Evolutionary conservation across 2,797 vertebrate species (phyloP), one percentile per base, ranked within the genome.

Genomic region (Geotrypetes seraphini): DNA sequence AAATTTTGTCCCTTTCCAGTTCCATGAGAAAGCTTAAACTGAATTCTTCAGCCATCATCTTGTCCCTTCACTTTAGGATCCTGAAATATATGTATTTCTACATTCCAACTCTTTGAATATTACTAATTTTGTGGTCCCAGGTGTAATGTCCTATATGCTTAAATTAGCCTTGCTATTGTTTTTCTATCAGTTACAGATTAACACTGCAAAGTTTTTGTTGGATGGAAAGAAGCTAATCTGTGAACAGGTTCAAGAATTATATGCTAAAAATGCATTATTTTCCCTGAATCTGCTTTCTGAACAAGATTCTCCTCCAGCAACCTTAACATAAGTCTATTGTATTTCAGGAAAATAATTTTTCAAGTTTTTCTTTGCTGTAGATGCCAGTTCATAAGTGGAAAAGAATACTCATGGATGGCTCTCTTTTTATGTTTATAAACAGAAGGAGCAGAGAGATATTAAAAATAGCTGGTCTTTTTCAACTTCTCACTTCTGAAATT

Each of bases 21-120:
- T 67, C 75, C 43, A 87, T 83, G 38, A 96, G 79, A 14, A 76
- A 57, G 50, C 66, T 71, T 24, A 96, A 67, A 38, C 81, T 81
- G 66, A 89, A 78, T 43, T 66, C 69, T 10, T 40, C 31, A 11
- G 73, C n/a, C n/a, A n/a, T 56, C 82, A 83, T 84, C 39, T 59
- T 47, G 5, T 5, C 13, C 22, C 11, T 20, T 3, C 7, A 6
- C 28, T 30, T 28, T 13, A 2, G 1, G 5, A 11, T 9, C 26
- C 7, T 13, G 8, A n/a, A 16, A 23, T 28, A n/a, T n/a, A n/a
- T n/a, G n/a, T n/a, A n/a, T n/a, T n/a, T n/a, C n/a, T n/a, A 2
- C 1, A 5, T 11, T 9, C 26, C 7, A 13, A 8, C 35, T 29
- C 31, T 2, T 1, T 3, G 4, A 4, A 30, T 35, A 26, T 8